These are phyloP conservation scores for Drosophila koepferae DNA, from an alignment of 2,888 invertebrate genomes.

Conservation along the genomic window DNA sequence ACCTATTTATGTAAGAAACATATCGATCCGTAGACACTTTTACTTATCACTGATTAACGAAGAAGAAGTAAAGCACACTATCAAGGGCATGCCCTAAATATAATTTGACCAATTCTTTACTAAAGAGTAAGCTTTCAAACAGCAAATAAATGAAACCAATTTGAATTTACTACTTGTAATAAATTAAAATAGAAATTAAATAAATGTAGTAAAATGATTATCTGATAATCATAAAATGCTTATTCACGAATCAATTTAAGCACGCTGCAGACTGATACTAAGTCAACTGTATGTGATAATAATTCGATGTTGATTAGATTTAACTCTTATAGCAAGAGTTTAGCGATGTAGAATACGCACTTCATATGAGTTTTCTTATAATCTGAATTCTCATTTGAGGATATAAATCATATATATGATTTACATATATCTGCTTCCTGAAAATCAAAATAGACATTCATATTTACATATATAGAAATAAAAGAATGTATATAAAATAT, in stretches of 20 bases:
- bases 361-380: neutral
- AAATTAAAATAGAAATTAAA: neutral
- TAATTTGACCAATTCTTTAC: neutral
- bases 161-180: too few species aligned
- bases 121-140: neutral
- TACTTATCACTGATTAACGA: neutral
- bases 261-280: neutral
- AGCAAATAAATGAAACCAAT: too few species aligned
- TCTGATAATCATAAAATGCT: neutral
- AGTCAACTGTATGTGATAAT: neutral
- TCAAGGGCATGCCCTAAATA: neutral
- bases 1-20: neutral
- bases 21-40: neutral
- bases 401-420: neutral
- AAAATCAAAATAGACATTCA: neutral
- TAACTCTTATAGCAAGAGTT: neutral
- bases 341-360: neutral
- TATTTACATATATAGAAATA: neutral
- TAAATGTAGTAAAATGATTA: neutral
- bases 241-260: neutral
- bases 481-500: neutral
- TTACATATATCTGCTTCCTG: neutral
- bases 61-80: too few species aligned
- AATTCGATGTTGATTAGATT: conserved; percentile 3
- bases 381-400: neutral